A percentile compares a stretch with the other conserved stretches of the same genome.
Evolutionary conservation across 2,888 invertebrate species (phyloP).

Genomic region (Epiblema foenella): DNA sequence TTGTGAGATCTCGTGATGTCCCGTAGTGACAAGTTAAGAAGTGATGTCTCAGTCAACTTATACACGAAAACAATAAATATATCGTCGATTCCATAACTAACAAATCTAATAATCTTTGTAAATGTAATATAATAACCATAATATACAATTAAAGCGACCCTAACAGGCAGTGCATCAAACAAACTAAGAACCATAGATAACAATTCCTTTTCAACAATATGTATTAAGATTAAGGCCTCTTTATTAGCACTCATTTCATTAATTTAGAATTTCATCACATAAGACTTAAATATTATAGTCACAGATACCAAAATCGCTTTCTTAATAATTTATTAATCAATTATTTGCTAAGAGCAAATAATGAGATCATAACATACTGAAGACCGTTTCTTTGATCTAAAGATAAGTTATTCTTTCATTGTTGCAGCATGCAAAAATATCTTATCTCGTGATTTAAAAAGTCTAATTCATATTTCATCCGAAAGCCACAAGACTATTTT

Average conservation of each 20-base stretch:
- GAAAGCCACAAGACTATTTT: conserved; percentile 17
- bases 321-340: not conserved
- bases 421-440: not conserved
- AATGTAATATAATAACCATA: conserved; percentile 38
- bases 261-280: conserved; percentile 12
- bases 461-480: conserved; percentile 1
- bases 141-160: conserved; percentile 30
- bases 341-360: conserved; percentile 1
- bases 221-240: conserved; percentile 30
- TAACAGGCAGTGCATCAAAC: conserved; percentile 33
- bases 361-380: conserved; percentile 12
- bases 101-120: conserved; percentile 49
- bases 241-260: conserved; percentile 7
- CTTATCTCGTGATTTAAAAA: conserved; percentile 2
- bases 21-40: conserved; percentile 68
- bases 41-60: conserved; percentile 64
- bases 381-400: not conserved
- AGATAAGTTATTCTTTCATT: not conserved
- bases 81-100: conserved; percentile 48
- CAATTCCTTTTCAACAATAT: conserved; percentile 14
- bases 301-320: not conserved
- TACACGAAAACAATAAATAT: conserved; percentile 57
- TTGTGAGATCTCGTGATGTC: conserved; percentile 79
- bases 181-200: conserved; percentile 15
- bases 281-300: not conserved